Evolutionary conservation across 2,797 vertebrate species (phyloP), one percentile per base, ranked within the genome.

Genomic region (Hemibagrus guttatus): DNA sequence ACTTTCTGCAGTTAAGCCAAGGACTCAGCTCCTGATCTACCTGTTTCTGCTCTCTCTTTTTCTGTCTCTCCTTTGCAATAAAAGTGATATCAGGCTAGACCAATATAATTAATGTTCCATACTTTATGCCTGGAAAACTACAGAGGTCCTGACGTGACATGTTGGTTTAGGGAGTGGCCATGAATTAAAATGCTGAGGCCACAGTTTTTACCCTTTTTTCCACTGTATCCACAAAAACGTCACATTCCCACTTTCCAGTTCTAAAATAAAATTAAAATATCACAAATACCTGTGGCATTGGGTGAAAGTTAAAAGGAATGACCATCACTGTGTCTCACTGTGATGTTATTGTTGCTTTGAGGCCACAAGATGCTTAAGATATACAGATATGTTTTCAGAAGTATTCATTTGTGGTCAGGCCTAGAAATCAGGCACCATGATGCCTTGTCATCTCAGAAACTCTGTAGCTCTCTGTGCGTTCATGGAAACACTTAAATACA

Each of bases 1-100:
- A 95, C 89, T 95, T 95, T 85, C 90, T 92, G 84, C 91, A 90
- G 93, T 93, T 95, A 93, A 94, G 92, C 94, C 95, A 96, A 96
- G 95, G 95, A 95, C 95, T 94, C 86, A 88, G 89, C 89, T 88
- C 89, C 85, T 78, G 63, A 88, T 86, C 69, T 84, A 59, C 46
- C 84, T 81, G 63, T 87, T 84, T 61, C 42, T 88, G 19, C 76
- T 21, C 17, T 71, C 83, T 90, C 90, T 93, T 92, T 89, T 91
- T 94, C 93, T 91, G 92, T 63, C 56, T 49, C 19, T 85, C 80
- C 39, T 83, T 84, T 88, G 17, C 68, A 54, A 83, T 83, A 52
- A 85, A 88, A 76, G 83, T 86, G 61, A 83, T 85, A 86, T 75
- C 58, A 63, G 59, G 75, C 75, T 81, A 56, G 64, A 23, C 76